Evolutionary conservation across 2,797 vertebrate genomes (phyloP).

Genomic region (Sebastes umbrosus): DNA sequence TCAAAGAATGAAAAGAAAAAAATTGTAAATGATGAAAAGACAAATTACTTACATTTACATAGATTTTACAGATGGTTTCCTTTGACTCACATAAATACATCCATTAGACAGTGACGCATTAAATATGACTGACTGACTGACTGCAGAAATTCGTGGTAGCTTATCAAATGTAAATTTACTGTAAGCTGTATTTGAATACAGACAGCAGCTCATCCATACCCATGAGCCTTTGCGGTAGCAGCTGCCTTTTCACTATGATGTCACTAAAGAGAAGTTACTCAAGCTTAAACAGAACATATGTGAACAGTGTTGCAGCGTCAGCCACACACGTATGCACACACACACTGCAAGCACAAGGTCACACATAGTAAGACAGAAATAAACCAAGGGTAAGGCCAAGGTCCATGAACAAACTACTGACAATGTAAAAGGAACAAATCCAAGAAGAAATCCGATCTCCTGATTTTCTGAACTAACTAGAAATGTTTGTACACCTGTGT

Average conservation of each 20-base stretch:
- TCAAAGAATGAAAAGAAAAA: neutral
- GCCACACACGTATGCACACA: neutral
- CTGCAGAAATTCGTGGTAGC: neutral
- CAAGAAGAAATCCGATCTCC: neutral
- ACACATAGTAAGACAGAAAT: neutral
- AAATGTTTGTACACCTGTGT: neutral
- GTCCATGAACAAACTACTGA: conserved; percentile 9
- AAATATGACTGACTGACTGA: neutral
- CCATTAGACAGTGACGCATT: neutral
- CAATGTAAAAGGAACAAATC: neutral
- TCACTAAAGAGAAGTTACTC: conserved; percentile 51
- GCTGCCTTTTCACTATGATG: conserved; percentile 21
- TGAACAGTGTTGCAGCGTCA: conserved; percentile 49
- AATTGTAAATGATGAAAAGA: neutral
- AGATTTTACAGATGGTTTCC: conserved; percentile 7
- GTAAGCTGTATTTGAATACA: neutral
- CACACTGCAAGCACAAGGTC: neutral
- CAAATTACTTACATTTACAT: neutral
- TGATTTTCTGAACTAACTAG: neutral
- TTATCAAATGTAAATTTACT: conserved; percentile 13
- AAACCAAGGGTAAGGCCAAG: neutral
- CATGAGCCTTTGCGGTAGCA: conserved; percentile 21
- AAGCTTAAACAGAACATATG: conserved; percentile 53
- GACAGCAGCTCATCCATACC: neutral
- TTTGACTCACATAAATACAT: neutral